A percentile compares a stretch with the other conserved stretches of the same genome.
Conservation (phyloP, 2,888 invertebrate genomes). For the Platynereis dumerilii region DNA sequence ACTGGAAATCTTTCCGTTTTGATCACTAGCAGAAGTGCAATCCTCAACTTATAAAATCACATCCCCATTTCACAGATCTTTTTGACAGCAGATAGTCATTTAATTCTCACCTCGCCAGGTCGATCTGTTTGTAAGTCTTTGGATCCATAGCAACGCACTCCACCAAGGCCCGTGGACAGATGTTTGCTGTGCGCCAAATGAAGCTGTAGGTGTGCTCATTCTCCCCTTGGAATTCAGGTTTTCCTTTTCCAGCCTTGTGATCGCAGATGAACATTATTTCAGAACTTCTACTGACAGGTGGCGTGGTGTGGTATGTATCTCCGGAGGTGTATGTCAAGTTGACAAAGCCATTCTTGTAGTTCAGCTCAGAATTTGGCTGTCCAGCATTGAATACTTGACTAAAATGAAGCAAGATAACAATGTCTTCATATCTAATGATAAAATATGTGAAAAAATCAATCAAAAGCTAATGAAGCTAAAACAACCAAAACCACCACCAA, state of each 20-base stretch:
- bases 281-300: conserved; percentile 46
- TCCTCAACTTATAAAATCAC: no score
- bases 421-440: neutral
- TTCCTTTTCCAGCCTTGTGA: conserved; percentile 48
- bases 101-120: conserved; percentile 51
- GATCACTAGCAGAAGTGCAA: no score
- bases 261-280: conserved; percentile 60
- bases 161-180: conserved; percentile 47
- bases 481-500: no score
- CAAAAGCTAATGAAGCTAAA: no score
- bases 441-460: no score
- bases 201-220: conserved; percentile 48
- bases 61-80: no score
- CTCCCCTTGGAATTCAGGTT: conserved; percentile 53
- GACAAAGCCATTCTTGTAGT: conserved; percentile 58
- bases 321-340: conserved; percentile 57
- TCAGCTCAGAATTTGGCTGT: conserved; percentile 41
- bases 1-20: no score
- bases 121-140: conserved; percentile 44
- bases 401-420: neutral
- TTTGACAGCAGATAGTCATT: no score
- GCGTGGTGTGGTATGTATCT: conserved; percentile 46
- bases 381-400: conserved; percentile 36
- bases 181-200: conserved; percentile 50
- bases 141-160: conserved; percentile 48